Evolutionary conservation across 1,140 invertebrate species (phyloP).

Genomic region (Brachionus asplanchnoidis): DNA sequence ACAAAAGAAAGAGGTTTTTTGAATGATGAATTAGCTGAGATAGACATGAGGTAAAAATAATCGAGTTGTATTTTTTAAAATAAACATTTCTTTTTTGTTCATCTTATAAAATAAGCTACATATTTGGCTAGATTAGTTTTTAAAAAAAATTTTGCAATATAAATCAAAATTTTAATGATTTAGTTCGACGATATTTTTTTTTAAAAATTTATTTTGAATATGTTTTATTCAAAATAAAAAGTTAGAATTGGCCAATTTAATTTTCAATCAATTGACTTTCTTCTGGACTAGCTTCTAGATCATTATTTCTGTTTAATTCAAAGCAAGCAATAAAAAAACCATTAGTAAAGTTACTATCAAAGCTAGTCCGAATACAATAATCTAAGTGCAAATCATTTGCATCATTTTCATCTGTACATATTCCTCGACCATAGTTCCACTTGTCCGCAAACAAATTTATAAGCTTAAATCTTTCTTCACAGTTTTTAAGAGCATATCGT

Average conservation of each 20-base stretch:
- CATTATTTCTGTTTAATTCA: neutral
- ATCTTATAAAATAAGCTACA: too few relatives aligned
- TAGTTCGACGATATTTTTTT: too few relatives aligned
- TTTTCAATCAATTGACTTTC: neutral
- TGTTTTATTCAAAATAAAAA: neutral
- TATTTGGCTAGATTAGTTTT: too few relatives aligned
- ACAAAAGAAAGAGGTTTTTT: too few relatives aligned
- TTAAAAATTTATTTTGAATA: too few relatives aligned
- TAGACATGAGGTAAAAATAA: too few relatives aligned
- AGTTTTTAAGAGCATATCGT: constrained; percentile 20
- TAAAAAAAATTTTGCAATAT: too few relatives aligned
- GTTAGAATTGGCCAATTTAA: neutral
- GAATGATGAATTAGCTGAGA: too few relatives aligned
- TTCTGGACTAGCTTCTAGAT: neutral
- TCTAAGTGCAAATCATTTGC: constrained; percentile 6
- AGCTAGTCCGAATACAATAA: constrained; percentile 31
- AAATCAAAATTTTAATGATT: too few relatives aligned
- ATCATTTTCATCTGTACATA: neutral
- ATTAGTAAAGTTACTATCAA: constrained; percentile 29
- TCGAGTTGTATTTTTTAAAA: too few relatives aligned
- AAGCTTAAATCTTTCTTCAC: constrained; percentile 19
- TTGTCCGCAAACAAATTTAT: constrained; percentile 35
- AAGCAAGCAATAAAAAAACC: constrained; percentile 36
- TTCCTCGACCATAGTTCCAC: constrained; percentile 10
- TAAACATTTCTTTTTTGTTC: too few relatives aligned